These are phyloP conservation scores for Tiaroga cobitis DNA, from an alignment of 2,797 vertebrate genomes.

Conservation along the genomic window DNA sequence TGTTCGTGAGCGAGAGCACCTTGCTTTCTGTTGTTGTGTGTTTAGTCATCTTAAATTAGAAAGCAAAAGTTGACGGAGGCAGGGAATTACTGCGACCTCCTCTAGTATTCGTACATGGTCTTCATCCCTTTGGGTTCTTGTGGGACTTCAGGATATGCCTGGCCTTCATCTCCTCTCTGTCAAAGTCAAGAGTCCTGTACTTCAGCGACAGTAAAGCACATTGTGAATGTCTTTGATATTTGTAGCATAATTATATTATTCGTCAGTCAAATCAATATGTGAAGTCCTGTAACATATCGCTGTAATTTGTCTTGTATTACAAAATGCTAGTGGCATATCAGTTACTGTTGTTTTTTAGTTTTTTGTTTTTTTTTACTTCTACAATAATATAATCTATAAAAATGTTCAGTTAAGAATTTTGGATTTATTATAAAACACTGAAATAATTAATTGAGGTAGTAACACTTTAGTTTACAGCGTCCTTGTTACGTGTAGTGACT, in stretches of 20 bases:
- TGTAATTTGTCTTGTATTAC: neutral
- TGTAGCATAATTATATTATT: constrained; percentile 17
- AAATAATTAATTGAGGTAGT: neutral
- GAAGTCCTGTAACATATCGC: neutral
- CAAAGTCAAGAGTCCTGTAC: constrained; percentile 38
- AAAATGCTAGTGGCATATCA: neutral
- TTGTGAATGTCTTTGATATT: constrained; percentile 23
- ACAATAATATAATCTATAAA: neutral
- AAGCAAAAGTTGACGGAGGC: constrained; percentile 25
- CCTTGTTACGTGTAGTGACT: no score
- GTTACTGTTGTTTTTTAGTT: neutral
- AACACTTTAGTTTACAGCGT: no score
- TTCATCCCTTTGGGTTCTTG: constrained; percentile 2
- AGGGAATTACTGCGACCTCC: constrained; percentile 2
- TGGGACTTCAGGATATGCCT: constrained; percentile 19
- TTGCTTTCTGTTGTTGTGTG: constrained; percentile 83
- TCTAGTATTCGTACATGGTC: neutral
- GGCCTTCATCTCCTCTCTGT: constrained; percentile 45
- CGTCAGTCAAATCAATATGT: neutral
- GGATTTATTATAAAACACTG: neutral
- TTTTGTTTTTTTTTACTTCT: neutral
- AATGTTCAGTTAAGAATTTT: neutral
- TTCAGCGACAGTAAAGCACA: constrained; percentile 15
- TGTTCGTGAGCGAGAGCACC: constrained; percentile 84
- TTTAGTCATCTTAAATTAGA: constrained; percentile 54